phyloP scores from a whole-genome alignment of 2,888 invertebrate species.

The Folsomia manolachei region DNA sequence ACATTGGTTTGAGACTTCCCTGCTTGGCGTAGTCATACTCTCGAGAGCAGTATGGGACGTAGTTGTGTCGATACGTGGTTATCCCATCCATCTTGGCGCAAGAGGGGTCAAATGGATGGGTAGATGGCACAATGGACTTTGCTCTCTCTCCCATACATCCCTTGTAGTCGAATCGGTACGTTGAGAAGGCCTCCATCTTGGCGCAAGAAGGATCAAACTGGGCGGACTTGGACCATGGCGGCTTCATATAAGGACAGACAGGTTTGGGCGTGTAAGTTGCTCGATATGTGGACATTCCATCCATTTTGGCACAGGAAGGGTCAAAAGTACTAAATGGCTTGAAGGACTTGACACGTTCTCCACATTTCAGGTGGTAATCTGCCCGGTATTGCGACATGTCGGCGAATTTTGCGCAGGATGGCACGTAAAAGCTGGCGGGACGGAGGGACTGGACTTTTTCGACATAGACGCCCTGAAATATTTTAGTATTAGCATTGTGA shows the following conservation, averaged over 20 bases:
- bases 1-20: conserved; percentile 19
- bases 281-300: conserved; percentile 38
- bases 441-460: conserved; percentile 28
- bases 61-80: conserved; percentile 35
- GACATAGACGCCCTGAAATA: conserved; percentile 32
- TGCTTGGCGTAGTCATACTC: conserved; percentile 42
- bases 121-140: conserved; percentile 27
- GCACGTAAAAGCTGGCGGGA: conserved; percentile 35
- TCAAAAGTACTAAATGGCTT: conserved; percentile 33
- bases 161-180: conserved; percentile 38
- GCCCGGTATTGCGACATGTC: conserved; percentile 32
- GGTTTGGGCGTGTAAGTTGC: conserved; percentile 30
- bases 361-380: conserved; percentile 38
- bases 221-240: conserved; percentile 25
- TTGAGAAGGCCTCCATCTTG: conserved; percentile 34
- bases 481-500: neutral
- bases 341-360: conserved; percentile 28
- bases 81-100: conserved; percentile 37
- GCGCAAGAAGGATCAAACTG: conserved; percentile 33
- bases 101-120: conserved; percentile 32
- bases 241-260: conserved; percentile 18
- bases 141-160: conserved; percentile 34
- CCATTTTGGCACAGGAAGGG: conserved; percentile 33
- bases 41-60: conserved; percentile 40
- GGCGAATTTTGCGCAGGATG: conserved; percentile 30